Percentiles rank a stretch among this genome's conserved stretches.
Conservation (phyloP, 64 coral and sea anemone species). For the Dendronephthya gigantea region DNA sequence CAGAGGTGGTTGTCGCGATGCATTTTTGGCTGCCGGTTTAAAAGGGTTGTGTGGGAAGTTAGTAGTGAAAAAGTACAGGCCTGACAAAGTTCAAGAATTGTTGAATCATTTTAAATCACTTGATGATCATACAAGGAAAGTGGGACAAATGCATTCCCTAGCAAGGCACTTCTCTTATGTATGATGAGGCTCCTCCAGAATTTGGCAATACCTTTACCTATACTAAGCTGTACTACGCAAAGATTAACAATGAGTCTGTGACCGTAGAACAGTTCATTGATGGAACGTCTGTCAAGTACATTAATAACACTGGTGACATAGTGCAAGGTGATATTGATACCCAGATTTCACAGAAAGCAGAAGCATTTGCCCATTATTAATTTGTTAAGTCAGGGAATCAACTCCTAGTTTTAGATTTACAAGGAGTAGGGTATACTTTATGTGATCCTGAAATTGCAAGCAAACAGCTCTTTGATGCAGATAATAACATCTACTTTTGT, state of each 20-base stretch:
- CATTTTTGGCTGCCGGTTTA: background rate
- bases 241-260: background rate
- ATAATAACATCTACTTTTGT: background rate
- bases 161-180: background rate
- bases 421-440: background rate
- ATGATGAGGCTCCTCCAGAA: background rate
- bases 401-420: background rate
- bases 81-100: background rate
- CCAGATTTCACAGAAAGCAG: background rate
- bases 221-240: background rate
- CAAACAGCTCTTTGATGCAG: background rate
- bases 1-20: background rate
- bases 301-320: background rate
- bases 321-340: background rate
- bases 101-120: background rate
- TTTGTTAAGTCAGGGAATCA: background rate
- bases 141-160: background rate
- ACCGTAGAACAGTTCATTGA: too few relatives aligned
- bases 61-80: background rate
- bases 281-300: slow-evolving; percentile 11
- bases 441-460: slow-evolving; percentile 7
- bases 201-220: background rate
- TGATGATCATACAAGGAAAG: background rate
- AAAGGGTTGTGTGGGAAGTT: background rate
- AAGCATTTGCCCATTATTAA: background rate